These are phyloP conservation scores for Subanguina moxae DNA, from an alignment of 1,140 invertebrate species.

Conservation along the genomic window DNA sequence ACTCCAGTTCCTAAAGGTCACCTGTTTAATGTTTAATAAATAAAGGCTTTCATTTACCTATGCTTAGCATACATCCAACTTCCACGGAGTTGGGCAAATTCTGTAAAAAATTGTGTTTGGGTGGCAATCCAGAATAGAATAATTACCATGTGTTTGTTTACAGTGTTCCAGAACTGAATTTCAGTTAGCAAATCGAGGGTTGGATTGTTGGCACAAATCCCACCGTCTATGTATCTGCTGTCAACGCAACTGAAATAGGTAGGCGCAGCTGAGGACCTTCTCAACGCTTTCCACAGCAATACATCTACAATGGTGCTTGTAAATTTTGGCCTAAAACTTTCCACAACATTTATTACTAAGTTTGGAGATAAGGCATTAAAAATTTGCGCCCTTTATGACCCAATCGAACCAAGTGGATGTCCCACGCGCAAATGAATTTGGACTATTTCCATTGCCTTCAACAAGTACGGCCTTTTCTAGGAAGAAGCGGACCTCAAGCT, in stretches of 20 bases:
- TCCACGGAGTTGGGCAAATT: neutral
- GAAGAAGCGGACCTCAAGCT: no score
- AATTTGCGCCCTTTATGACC: no score
- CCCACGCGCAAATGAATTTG: no score
- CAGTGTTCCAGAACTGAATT: constrained; percentile 81
- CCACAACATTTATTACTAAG: no score
- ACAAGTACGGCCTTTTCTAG: no score
- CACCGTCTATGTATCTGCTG: constrained; percentile 82
- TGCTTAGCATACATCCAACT: neutral
- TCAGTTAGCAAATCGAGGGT: constrained; percentile 88
- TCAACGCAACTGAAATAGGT: constrained; percentile 78
- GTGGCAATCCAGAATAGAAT: neutral
- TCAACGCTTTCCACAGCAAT: constrained; percentile 58
- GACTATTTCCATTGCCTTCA: no score
- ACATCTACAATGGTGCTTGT: no score
- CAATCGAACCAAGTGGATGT: no score
- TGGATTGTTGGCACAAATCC: constrained; percentile 94
- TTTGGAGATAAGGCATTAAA: no score
- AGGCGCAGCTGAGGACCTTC: constrained; percentile 80
- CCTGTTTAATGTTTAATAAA: neutral
- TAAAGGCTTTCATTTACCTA: neutral
- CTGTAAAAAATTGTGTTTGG: neutral
- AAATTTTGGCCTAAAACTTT: no score
- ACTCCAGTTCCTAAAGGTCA: constrained; percentile 54
- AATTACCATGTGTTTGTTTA: constrained; percentile 54